Percentiles rank a stretch among this genome's conserved stretches.
Conservation (phyloP, 2,113 vertebrate genomes). For the Tachuris rubrigastra region DNA sequence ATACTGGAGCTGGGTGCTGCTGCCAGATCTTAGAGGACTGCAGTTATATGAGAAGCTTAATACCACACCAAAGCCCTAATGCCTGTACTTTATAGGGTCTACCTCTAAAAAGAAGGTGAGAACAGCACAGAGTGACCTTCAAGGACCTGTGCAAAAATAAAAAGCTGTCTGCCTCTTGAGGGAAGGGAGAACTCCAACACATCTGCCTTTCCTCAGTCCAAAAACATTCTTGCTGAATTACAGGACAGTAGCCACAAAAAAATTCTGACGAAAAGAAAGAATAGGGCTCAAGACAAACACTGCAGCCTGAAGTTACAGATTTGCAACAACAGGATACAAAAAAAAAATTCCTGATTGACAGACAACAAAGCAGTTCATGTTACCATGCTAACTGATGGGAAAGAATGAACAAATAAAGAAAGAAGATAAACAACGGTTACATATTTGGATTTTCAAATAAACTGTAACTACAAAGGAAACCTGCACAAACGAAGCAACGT, state of each 20-base stretch:
- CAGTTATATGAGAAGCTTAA: not conserved
- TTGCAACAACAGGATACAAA: constrained; percentile 6
- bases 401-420: not conserved
- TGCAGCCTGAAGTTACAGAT: not conserved
- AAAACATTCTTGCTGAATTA: not conserved
- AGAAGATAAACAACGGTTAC: not conserved
- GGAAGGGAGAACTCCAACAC: not conserved
- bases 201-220: not conserved
- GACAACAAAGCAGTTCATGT: not conserved
- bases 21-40: not conserved
- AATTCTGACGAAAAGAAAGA: not conserved
- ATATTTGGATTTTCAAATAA: not conserved
- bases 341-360: not conserved
- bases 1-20: not conserved
- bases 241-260: not conserved
- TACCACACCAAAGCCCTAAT: not conserved
- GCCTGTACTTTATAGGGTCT: not conserved
- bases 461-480: not conserved
- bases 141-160: not conserved
- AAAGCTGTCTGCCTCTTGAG: not conserved
- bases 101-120: not conserved
- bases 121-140: not conserved
- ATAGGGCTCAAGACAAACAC: not conserved
- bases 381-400: constrained; percentile 11
- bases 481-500: not conserved